phyloP scores from a whole-genome alignment of 2,797 vertebrate genomes.

The Hipposideros larvatus region DNA sequence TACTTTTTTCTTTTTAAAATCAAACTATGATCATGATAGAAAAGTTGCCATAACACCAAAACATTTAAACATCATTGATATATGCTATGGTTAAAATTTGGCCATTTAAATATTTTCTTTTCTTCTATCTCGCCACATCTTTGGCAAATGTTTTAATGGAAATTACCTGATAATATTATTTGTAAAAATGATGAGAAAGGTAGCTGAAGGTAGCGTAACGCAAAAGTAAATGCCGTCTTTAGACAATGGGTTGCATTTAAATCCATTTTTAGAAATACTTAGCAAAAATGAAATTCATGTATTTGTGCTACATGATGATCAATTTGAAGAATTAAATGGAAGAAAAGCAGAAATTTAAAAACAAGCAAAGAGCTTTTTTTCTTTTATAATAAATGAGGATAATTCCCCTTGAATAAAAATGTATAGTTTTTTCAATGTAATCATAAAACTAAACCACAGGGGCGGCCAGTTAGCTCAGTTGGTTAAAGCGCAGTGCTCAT shows the following conservation, averaged over 20 bases:
- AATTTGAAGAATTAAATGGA: constrained; percentile 29
- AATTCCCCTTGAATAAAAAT: neutral
- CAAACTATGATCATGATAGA: neutral
- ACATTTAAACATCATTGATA: neutral
- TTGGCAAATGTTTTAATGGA: too few species aligned
- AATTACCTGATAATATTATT: too few species aligned
- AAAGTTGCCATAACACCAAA: neutral
- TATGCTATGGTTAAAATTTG: neutral
- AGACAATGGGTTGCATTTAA: too few species aligned
- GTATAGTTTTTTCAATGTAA: neutral
- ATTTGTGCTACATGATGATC: neutral
- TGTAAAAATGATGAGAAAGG: too few species aligned
- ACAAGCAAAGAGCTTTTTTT: neutral
- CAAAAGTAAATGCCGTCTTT: too few species aligned
- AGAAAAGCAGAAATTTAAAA: constrained; percentile 26
- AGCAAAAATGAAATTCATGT: neutral
- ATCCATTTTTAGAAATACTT: too few species aligned
- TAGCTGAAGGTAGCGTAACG: too few species aligned
- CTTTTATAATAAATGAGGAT: neutral
- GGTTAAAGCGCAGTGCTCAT: too few species aligned
- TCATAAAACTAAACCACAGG: neutral
- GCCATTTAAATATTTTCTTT: too few species aligned
- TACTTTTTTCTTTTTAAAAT: neutral
- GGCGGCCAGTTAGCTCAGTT: too few species aligned
- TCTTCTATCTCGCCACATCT: too few species aligned